Base-by-base conservation (phyloP, 2,888 invertebrate genomes). In the Limnephilus rhombicus region DNA sequence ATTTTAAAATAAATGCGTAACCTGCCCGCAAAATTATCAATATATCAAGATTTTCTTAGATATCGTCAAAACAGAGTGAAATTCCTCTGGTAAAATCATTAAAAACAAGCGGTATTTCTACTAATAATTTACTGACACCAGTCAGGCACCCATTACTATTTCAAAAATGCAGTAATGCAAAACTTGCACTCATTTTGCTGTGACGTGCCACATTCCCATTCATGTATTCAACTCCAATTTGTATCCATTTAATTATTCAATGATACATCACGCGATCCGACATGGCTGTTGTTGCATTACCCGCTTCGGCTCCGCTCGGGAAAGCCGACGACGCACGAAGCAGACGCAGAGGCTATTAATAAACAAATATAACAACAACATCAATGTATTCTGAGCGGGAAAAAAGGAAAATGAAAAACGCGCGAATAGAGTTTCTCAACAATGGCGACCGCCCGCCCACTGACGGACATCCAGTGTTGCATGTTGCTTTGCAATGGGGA, bases 371-470 rank as follows among this genome's bases (percentile, higher is more conserved):
- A 68, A 45, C 45, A 37, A 83, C 83, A 83, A 83, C 83, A 37
- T 83, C 37, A 37, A 83, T 83, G 83, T 83, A 83, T 83, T 83
- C 83, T 11, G 86, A 86, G 45, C 29, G 45, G n/a, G n/a, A n/a
- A n/a, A n/a, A n/a, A n/a, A n/a, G 29, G 45, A 86, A 86, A 86
- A 86, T 49, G 41, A 86, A 83, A 86, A 86, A 49, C 86, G 86
- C 41, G 86, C 86, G 86, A 86, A 86, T 86, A 86, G 86, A 41
- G 86, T 86, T 86, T 45, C 49, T n/a, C 41, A 86, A 86, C 86
- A 86, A 86, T 86, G 86, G 86, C 86, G 86, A 45, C 86, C 13
- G 86, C 86, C 86, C 86, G 86, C 86, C 86, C 86, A 86, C 86
- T 18, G 86, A 37, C 86, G 49, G 41, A 29, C 24, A 24, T 68